These are phyloP conservation scores for Clytia hemisphaerica DNA, from an alignment of 30 jellyfish, hydroid and myxozoan species.

Conservation along the genomic window DNA sequence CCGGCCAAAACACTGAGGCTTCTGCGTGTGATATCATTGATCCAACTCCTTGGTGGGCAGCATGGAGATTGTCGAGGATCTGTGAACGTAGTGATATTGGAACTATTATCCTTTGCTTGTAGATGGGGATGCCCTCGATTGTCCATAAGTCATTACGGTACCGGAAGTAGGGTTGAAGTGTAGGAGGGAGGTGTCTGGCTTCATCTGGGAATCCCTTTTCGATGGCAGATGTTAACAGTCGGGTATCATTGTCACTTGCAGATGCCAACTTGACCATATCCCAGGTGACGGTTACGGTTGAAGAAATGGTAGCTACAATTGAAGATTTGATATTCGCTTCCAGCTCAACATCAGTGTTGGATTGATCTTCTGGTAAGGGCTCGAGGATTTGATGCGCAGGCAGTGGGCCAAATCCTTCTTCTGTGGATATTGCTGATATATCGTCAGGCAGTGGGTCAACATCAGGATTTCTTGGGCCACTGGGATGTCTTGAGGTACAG, in stretches of 20 bases:
- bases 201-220: conserved; percentile 13
- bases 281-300: conserved; percentile 6
- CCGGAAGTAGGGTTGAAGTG: background rate
- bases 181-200: conserved; percentile 1
- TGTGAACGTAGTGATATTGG: conserved; percentile 12
- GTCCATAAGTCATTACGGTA: background rate
- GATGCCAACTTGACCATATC: conserved; percentile 27
- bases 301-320: conserved; percentile 12
- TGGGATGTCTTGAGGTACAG: too few relatives aligned
- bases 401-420: background rate
- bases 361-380: too few relatives aligned
- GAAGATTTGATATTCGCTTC: conserved; percentile 16
- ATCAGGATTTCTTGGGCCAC: too few relatives aligned
- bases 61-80: conserved; percentile 1
- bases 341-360: background rate
- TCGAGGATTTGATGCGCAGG: background rate
- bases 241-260: background rate
- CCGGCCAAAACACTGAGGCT: conserved; percentile 7
- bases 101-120: background rate
- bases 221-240: background rate
- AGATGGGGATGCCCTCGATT: conserved; percentile 1
- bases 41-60: conserved; percentile 8
- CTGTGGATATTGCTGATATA: background rate
- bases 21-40: conserved; percentile 5
- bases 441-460: conserved; percentile 6